Base-by-base conservation (phyloP, 2,113 vertebrate species). In the Zosterops japonicus region DNA sequence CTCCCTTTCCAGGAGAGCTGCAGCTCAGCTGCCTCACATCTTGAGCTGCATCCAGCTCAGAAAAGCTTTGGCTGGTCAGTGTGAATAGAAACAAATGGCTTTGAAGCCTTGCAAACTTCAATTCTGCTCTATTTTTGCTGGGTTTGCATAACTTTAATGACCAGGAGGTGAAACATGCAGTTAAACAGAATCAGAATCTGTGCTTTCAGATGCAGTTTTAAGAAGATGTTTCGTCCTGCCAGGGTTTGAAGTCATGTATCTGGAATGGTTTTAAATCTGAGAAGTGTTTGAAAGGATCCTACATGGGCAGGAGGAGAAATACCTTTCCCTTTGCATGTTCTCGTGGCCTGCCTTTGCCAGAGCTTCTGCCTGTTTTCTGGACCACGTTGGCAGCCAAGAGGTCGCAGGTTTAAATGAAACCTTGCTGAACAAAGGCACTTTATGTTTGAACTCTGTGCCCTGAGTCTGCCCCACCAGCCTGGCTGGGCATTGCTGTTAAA, bases 371-470 rank as follows among this genome's bases (percentile, higher is more conserved):
- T 81, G 85, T 10, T 74, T 44, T 90, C 91, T 94, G 84, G 6
- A 82, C 75, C 89, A 33, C 31, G 71, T 0, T 90, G 89, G 94
- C 90, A 94, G 93, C 64, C 83, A 81, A 81, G 85, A 59, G 20
- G 64, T 70, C 4, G 5, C 53, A 80, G 92, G 84, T 93, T 81
- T 39, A 53, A 87, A 27, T 56, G 85, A 63, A 93, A 89, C 55
- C 2, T 77, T 88, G 29, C 93, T 81, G 56, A 94, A 93, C 86
- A 95, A 95, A 95, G 68, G 57, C 93, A 95, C 88, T 94, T 94
- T 92, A 33, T 96, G 57, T 93, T 92, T 96, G 91, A 96, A 95
- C 93, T 83, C 86, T 44, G 64, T 95, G 83, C 86, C 86, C 87
- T n/a, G 74, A 83, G 78, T 59, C 65, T 91, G 19, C 94, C 79